Conservation (phyloP, 1,140 invertebrate genomes). For the Kradibia gibbosae region DNA sequence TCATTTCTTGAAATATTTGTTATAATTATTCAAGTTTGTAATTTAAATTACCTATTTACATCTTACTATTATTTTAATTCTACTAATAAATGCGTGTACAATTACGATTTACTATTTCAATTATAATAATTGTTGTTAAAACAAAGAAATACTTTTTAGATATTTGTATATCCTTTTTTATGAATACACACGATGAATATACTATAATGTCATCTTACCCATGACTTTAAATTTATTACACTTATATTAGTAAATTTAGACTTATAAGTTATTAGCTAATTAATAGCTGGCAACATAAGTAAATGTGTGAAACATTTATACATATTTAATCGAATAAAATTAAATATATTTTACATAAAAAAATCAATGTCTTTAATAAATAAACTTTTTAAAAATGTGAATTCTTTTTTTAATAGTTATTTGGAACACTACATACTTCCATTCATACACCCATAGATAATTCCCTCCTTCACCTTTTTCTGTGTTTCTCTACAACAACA, state of each 20-base stretch:
- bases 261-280: constrained; percentile 51
- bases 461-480: too few relatives aligned
- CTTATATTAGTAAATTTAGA: constrained; percentile 49
- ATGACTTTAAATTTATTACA: constrained; percentile 56
- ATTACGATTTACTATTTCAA: not conserved
- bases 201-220: constrained; percentile 62
- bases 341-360: not conserved
- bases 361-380: not conserved
- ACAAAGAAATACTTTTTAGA: constrained; percentile 27
- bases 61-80: not conserved
- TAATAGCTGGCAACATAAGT: constrained; percentile 23
- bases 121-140: not conserved
- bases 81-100: not conserved
- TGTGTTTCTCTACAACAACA: too few relatives aligned
- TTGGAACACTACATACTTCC: too few relatives aligned
- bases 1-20: not conserved
- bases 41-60: constrained; percentile 3
- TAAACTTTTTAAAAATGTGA: not conserved
- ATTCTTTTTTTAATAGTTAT: too few relatives aligned
- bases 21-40: not conserved
- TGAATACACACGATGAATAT: constrained; percentile 29
- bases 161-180: constrained; percentile 19
- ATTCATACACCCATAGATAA: too few relatives aligned
- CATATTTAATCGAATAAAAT: constrained; percentile 13
- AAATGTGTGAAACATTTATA: not conserved